Conservation (phyloP, 2,113 vertebrate genomes). For the Galeopterus variegatus region DNA sequence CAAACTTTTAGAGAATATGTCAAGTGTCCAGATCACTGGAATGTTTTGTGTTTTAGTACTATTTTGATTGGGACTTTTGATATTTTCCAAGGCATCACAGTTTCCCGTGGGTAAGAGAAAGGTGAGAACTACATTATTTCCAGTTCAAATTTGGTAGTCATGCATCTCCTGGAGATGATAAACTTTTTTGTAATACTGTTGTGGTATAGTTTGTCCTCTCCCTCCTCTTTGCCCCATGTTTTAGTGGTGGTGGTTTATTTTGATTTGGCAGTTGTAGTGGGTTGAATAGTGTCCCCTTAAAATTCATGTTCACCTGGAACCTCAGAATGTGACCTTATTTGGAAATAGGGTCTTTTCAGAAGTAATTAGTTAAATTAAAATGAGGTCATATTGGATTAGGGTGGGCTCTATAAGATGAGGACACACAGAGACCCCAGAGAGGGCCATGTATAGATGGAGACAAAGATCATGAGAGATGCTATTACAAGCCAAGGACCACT, state of each 20-base stretch:
- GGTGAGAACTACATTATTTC: neutral
- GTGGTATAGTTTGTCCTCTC: neutral
- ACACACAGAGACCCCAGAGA: neutral
- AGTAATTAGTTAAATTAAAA: neutral
- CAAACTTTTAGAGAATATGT: neutral
- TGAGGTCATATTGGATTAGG: neutral
- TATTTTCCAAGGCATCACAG: slow-evolving; percentile 14
- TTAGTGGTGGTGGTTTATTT: slow-evolving; percentile 23
- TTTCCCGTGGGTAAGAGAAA: neutral
- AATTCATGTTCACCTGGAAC: neutral
- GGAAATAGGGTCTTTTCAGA: slow-evolving; percentile 11
- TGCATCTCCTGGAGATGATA: neutral
- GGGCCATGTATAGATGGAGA: neutral
- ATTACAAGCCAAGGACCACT: neutral
- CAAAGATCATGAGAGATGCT: neutral
- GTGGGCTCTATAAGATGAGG: neutral
- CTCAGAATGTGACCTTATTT: slow-evolving; percentile 24
- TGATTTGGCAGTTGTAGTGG: neutral
- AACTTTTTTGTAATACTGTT: neutral
- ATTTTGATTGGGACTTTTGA: neutral
- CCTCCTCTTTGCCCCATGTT: neutral
- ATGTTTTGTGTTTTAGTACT: neutral
- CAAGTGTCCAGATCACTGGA: neutral
- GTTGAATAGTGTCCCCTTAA: neutral
- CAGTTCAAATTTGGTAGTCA: neutral